Evolutionary conservation across 1,140 invertebrate genomes (phyloP), one percentile per base, ranked within the genome.

Genomic region (Penaeus japonicus): DNA sequence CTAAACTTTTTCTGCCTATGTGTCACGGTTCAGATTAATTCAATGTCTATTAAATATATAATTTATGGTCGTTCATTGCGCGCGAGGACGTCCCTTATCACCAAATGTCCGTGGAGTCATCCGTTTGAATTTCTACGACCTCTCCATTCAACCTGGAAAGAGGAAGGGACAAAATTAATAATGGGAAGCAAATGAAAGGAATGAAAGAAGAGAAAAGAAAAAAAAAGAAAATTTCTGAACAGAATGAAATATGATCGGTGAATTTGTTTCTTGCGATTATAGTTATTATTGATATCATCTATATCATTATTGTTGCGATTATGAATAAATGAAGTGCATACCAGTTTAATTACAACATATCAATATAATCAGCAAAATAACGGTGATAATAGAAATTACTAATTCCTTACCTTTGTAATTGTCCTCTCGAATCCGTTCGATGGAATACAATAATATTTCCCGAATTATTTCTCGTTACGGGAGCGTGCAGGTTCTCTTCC

Each of bases 371-470:
- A 47, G 5, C 39, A 47, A 10, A 7, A 0, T 47, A n/a, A 47
- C 39, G 12, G 39, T 15, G 1, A 47, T 15, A 47, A 47, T 15
- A 47, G 1, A 7, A 12, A 47, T 15, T 47, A 47, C 47, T 7
- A 47, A 1, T 47, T 0, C 32, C 90, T 59, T 85, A 91, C 90
- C 90, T 91, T 65, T 89, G 89, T 2, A 91, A 73, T 24, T 91
- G 90, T 39, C 90, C 90, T 15, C 90, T 78, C 53, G 90, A 90
- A 54, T 91, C 90, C 24, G 89, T 90, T 89, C 88, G 85, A 54
- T 91, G 90, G 87, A 91, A 91, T 35, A 91, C 90, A 24, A 91
- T 91, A 24, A 91, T 91, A 85, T 91, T 91, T 82, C 86, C 90
- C 30, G 89, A 89, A 84, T 85, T 90, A 59, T 89, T 86, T 54